These are phyloP conservation scores for Geophilus truncorum DNA, from an alignment of 2,888 invertebrate genomes.

Conservation along the genomic window DNA sequence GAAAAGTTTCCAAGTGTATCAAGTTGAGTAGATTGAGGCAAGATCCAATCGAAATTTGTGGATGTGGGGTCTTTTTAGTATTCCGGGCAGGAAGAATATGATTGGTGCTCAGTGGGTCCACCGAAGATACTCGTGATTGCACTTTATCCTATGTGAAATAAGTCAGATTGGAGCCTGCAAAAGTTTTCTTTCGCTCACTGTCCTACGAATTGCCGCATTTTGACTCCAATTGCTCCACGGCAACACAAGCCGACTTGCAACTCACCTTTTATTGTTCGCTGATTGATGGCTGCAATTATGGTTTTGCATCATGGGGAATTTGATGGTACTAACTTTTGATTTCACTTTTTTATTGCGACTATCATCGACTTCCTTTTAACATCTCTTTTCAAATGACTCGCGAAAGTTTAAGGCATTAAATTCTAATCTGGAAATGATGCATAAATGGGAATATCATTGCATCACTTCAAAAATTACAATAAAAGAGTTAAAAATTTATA, in stretches of 20 bases:
- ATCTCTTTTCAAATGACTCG: not conserved
- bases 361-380: not conserved
- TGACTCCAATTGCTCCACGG: not conserved
- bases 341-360: not conserved
- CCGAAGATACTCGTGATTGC: conserved; percentile 20
- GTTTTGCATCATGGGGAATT: not conserved
- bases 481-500: no score
- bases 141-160: conserved; percentile 20
- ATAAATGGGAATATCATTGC: no score
- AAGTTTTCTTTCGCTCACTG: not conserved
- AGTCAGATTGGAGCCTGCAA: conserved; percentile 7
- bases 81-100: conserved; percentile 12
- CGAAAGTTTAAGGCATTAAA: no score
- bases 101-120: conserved; percentile 16
- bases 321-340: not conserved
- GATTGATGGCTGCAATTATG: not conserved
- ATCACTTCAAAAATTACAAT: no score
- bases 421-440: no score
- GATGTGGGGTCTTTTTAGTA: conserved; percentile 8
- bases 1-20: conserved; percentile 20
- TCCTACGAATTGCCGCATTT: conserved; percentile 15
- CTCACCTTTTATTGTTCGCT: not conserved
- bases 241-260: conserved; percentile 1
- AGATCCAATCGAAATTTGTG: conserved; percentile 20
- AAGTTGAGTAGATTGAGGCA: conserved; percentile 9